A percentile compares a stretch with the other conserved stretches of the same genome.
phyloP scores from a whole-genome alignment of 2,113 vertebrate genomes.

The Ptilorrhoa leucosticta region DNA sequence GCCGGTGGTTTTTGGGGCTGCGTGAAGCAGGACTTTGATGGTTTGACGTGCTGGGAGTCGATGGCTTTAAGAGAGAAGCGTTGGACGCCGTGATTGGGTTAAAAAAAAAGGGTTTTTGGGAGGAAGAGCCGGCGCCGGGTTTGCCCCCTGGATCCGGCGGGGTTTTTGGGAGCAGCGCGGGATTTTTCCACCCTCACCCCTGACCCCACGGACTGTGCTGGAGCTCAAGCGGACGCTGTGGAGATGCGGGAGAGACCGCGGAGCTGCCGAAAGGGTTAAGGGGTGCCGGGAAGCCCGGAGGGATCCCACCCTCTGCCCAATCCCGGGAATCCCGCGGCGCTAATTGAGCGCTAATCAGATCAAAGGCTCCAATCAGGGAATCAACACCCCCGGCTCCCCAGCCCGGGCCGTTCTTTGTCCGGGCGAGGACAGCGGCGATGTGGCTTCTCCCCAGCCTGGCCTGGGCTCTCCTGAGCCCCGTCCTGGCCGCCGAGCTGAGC shows the following conservation, averaged over 20 bases:
- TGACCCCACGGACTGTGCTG: fast-evolving
- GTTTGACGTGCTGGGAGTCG: neutral
- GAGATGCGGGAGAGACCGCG: neutral
- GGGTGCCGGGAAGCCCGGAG: neutral
- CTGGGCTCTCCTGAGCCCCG: neutral
- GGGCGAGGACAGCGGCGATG: neutral
- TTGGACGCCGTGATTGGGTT: neutral
- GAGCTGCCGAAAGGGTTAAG: conserved; percentile 37
- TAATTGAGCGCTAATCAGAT: neutral
- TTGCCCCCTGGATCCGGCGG: neutral
- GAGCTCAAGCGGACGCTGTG: fast-evolving
- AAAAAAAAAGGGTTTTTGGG: neutral
- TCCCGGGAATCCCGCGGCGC: neutral
- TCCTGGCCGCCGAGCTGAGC: fast-evolving
- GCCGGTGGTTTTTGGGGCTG: neutral
- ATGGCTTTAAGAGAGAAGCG: neutral
- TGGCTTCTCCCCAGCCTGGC: neutral
- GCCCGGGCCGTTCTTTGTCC: neutral
- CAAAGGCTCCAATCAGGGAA: neutral
- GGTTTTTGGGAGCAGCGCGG: neutral
- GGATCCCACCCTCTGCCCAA: neutral
- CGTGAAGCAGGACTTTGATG: neutral
- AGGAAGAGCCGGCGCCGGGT: fast-evolving
- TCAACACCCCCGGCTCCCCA: neutral
- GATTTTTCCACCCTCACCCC: neutral